Conservation (phyloP, 1,140 invertebrate species). For the Cydia fagiglandana region DNA sequence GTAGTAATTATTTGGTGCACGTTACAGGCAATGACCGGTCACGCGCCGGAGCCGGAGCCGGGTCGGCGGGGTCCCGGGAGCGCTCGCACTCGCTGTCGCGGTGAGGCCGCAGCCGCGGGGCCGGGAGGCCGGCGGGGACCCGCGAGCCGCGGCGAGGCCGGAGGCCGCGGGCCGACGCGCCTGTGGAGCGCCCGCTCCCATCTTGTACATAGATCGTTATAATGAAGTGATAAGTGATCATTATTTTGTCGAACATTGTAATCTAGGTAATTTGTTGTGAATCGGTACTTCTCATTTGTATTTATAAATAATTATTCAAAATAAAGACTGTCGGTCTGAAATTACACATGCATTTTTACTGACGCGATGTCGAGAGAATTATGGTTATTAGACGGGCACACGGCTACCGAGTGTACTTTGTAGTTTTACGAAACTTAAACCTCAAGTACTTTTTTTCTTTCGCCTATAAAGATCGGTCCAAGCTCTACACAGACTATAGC, state of each 20-base stretch:
- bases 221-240: constrained; percentile 74
- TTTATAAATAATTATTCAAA: constrained; percentile 75
- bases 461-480: too few species aligned
- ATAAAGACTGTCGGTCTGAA: constrained; percentile 75
- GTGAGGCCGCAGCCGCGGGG: constrained; percentile 56
- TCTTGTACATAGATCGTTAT: constrained; percentile 58
- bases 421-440: too few species aligned
- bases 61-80: constrained; percentile 53
- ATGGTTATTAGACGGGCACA: too few species aligned
- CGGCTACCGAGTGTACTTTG: too few species aligned
- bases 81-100: constrained; percentile 67
- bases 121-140: constrained; percentile 33
- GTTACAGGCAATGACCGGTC: constrained; percentile 70
- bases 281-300: constrained; percentile 77
- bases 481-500: too few species aligned
- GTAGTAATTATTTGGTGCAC: too few species aligned
- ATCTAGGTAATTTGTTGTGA: constrained; percentile 76
- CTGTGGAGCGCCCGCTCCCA: constrained; percentile 9
- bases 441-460: too few species aligned
- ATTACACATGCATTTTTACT: constrained; percentile 44
- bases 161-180: constrained; percentile 31
- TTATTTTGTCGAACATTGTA: constrained; percentile 71
- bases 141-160: constrained; percentile 21
- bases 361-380: not conserved
- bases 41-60: constrained; percentile 59